Percentiles rank a stretch among this genome's conserved stretches.
These are phyloP conservation scores for Gastrophysa polygoni DNA, from an alignment of 2,888 invertebrate species.

Conservation along the genomic window DNA sequence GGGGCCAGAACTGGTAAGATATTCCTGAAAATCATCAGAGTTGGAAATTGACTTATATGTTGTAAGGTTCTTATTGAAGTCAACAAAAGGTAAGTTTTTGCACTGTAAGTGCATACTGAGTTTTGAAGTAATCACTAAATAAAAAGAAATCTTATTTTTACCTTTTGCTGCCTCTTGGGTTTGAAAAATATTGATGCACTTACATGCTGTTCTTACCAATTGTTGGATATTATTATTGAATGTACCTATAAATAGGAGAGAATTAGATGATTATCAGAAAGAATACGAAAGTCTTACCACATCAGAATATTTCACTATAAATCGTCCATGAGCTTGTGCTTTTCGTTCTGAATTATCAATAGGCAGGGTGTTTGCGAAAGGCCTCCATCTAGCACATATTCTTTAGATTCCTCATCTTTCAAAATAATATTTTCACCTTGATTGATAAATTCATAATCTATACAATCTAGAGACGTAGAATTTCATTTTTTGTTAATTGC, in stretches of 20 bases:
- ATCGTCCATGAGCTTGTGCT: no score
- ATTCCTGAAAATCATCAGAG: background rate
- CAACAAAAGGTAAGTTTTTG: slow-evolving; percentile 56
- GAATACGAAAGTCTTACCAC: background rate
- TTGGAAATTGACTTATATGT: background rate
- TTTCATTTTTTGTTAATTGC: no score
- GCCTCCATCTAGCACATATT: no score
- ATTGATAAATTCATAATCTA: no score
- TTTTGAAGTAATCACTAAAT: background rate
- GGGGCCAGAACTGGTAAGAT: background rate
- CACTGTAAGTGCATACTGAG: slow-evolving; percentile 15
- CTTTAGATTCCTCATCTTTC: no score
- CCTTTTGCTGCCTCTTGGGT: slow-evolving; percentile 21
- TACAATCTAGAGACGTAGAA: no score
- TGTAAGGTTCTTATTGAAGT: slow-evolving; percentile 9
- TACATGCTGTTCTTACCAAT: slow-evolving; percentile 43
- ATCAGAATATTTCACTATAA: background rate
- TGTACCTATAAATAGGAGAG: slow-evolving; percentile 5
- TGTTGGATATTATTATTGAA: slow-evolving; percentile 16
- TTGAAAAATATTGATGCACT: slow-evolving; percentile 43
- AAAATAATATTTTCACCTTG: no score
- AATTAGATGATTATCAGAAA: background rate
- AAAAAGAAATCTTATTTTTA: slow-evolving; percentile 19
- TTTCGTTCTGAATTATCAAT: no score
- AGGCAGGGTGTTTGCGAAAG: no score